Percentiles rank a stretch among this genome's conserved stretches.
Conservation (phyloP, 2,113 vertebrate genomes). For the Dinomys branickii region DNA sequence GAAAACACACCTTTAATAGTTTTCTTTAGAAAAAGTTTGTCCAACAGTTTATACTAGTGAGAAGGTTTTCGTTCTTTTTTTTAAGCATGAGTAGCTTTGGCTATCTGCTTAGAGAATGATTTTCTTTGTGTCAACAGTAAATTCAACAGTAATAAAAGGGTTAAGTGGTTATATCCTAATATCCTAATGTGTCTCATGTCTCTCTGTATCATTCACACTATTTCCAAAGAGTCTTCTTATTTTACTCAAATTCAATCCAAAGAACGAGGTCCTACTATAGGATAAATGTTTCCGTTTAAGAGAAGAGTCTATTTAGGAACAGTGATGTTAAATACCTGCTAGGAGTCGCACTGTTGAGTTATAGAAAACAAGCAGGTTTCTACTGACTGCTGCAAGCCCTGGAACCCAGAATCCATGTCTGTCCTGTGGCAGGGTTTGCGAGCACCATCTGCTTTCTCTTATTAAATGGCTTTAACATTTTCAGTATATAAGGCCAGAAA, state of each 20-base stretch:
- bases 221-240: not conserved
- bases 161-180: not conserved
- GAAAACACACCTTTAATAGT: not conserved
- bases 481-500: not conserved
- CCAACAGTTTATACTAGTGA: not conserved
- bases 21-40: conserved; percentile 15
- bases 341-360: not conserved
- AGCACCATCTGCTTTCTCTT: not conserved
- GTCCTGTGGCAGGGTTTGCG: not conserved
- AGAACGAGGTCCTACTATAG: not conserved
- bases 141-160: not conserved
- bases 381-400: not conserved
- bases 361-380: not conserved
- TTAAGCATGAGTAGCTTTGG: not conserved
- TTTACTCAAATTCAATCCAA: not conserved
- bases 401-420: not conserved
- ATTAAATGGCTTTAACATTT: not conserved
- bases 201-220: not conserved
- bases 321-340: not conserved
- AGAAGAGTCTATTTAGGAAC: not conserved
- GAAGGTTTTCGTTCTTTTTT: not conserved
- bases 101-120: not conserved
- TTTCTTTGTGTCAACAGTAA: not conserved
- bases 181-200: not conserved
- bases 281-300: not conserved